Base-by-base conservation (phyloP, 1,140 invertebrate species). In the Hyposmocoma kahamanoa region DNA sequence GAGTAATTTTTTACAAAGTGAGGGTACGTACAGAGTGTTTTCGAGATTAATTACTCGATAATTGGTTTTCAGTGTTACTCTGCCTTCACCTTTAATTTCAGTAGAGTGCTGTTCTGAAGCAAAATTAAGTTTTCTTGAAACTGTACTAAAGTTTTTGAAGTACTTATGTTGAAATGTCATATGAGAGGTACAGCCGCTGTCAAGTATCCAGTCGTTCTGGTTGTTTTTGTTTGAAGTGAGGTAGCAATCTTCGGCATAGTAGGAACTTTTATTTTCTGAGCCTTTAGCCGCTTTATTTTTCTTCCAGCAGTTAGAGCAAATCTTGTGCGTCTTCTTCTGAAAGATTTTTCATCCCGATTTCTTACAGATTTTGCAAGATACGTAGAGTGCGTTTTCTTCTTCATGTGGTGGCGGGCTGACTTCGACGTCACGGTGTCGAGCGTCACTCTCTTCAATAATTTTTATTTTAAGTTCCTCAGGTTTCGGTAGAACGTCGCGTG, bases 391-490 rank as follows among this genome's bases (percentile, higher is more conserved):
- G 19, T 41, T 15, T 42, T 49, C 38, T 42, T 28, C 36, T 24
- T 15, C 8, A 26, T 11, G 20, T n/a, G 8, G 32, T 3, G 6
- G 8, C 1, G 11, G 18, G 32, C 13, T 36, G 10, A 3, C 28
- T 8, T 11, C 13, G 19, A 15, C 15, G 9, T 41, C 10, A 15
- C 19, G 2, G 3, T 11, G 38, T 17, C 62, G 41, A 8, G 59
- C 52, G 19, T 75, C 60, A 49, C 15, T 36, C 39, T 75, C 61
- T 53, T 72, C 65, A 8, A 65, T 17, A 18, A 73, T 67, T 59
- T 76, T 72, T 4, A 62, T 50, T 44, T 59, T 57, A 1, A 73
- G 30, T 9, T 36, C 39, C 26, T 72, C 67, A 3, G 59, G 49
- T 17, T 21, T 59, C 6, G 60, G 67, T n/a, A 75, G 49, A 20